Evolutionary conservation across 1,140 invertebrate species (phyloP).

Genomic region (Oryzaephilus surinamensis): DNA sequence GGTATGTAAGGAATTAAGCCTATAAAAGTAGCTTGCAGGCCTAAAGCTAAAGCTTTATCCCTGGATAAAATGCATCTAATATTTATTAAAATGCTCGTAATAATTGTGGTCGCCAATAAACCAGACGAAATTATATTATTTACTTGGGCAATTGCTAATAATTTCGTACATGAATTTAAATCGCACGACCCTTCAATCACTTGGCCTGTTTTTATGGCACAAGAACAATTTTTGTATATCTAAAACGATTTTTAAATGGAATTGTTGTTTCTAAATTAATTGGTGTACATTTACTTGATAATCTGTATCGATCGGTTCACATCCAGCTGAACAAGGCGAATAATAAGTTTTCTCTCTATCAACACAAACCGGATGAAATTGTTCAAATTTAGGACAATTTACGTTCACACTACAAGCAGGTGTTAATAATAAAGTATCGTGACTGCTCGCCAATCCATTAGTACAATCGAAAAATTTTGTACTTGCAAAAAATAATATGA

Average conservation of each 20-base stretch:
- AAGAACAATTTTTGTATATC: constrained; percentile 44
- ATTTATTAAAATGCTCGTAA: constrained; percentile 46
- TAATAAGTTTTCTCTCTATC: constrained; percentile 48
- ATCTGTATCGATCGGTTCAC: constrained; percentile 35
- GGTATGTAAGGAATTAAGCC: constrained; percentile 44
- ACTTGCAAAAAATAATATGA: constrained; percentile 41
- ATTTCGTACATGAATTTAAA: constrained; percentile 37
- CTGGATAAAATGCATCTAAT: constrained; percentile 41
- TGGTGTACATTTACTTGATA: constrained; percentile 22
- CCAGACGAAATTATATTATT: constrained; percentile 35
- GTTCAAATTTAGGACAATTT: too few species aligned
- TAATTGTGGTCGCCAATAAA: constrained; percentile 37
- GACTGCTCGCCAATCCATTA: too few species aligned
- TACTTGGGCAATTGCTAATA: constrained; percentile 45
- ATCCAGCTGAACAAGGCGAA: constrained; percentile 62
- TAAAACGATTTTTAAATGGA: constrained; percentile 17
- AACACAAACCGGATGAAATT: constrained; percentile 57
- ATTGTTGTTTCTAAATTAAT: neutral
- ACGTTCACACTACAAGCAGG: too few species aligned
- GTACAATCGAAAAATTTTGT: constrained; percentile 50
- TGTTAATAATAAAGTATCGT: too few species aligned
- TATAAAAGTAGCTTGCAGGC: constrained; percentile 42
- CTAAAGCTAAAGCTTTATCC: constrained; percentile 49
- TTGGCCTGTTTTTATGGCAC: constrained; percentile 32
- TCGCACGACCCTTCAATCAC: constrained; percentile 47